phyloP scores from a whole-genome alignment of 35 echinoderm and acorn worm species.

The Stichopus chloronotus region DNA sequence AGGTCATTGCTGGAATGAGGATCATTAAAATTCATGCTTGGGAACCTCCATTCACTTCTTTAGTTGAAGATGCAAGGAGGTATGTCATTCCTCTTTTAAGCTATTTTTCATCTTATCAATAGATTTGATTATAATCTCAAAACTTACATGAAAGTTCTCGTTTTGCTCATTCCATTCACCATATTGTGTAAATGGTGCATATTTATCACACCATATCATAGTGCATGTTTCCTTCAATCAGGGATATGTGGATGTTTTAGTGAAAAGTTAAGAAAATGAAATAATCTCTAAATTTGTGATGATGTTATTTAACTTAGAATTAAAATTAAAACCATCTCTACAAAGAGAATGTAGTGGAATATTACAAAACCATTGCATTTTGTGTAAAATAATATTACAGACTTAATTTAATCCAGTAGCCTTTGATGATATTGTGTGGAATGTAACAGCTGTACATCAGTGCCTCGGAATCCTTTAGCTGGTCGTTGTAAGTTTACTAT shows the following conservation, averaged over 20 bases:
- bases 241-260: neutral
- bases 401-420: too few relatives aligned
- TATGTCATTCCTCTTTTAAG: conserved; percentile 26
- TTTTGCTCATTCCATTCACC: neutral
- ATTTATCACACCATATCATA: neutral
- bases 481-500: too few relatives aligned
- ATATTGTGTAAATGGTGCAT: neutral
- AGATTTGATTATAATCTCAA: neutral
- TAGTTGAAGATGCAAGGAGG: conserved; percentile 71
- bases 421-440: too few relatives aligned
- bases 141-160: neutral
- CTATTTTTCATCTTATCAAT: neutral
- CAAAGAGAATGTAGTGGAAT: too few relatives aligned
- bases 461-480: too few relatives aligned
- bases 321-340: too few relatives aligned
- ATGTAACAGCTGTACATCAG: too few relatives aligned
- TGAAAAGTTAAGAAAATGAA: neutral
- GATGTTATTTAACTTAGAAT: too few relatives aligned
- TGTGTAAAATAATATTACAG: too few relatives aligned
- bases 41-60: conserved; percentile 75
- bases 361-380: too few relatives aligned
- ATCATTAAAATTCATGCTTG: conserved; percentile 94
- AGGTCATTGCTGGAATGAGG: conserved; percentile 91
- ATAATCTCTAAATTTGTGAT: too few relatives aligned
- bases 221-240: neutral